phyloP scores from a whole-genome alignment of 2,113 vertebrate species.

The Rhadina sibilatrix region DNA sequence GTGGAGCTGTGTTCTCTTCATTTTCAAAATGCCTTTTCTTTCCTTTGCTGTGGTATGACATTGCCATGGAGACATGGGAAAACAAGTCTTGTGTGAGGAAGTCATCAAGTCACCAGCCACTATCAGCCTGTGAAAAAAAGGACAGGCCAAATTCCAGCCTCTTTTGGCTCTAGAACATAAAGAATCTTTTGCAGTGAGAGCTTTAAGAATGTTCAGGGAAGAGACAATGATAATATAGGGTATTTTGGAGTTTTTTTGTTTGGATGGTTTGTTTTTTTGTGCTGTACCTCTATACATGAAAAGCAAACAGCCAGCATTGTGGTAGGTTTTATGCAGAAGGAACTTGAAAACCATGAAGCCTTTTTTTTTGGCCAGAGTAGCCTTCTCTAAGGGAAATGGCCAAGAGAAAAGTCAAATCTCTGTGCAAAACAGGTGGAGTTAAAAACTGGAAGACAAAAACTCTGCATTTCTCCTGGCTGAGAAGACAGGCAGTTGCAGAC shows the following conservation, averaged over 20 bases:
- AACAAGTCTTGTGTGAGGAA: neutral
- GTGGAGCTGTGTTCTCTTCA: neutral
- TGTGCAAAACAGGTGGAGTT: neutral
- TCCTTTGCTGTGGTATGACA: neutral
- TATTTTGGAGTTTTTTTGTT: neutral
- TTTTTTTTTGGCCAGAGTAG: neutral
- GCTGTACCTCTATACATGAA: neutral
- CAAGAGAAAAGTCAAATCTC: neutral
- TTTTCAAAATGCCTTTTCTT: neutral
- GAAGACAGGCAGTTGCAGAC: neutral
- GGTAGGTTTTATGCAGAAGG: neutral
- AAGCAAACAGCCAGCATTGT: neutral
- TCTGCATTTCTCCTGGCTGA: neutral
- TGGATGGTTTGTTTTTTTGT: neutral
- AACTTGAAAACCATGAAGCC: neutral
- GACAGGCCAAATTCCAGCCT: neutral
- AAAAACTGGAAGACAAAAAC: neutral
- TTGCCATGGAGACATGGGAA: neutral
- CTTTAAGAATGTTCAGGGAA: neutral
- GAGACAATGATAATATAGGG: fast-evolving
- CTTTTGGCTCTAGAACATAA: neutral
- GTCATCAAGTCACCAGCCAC: neutral
- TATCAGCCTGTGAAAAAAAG: neutral
- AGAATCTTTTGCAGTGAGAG: neutral
- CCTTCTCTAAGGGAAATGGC: neutral